These are phyloP conservation scores for Dendrolimus kikuchii DNA, from an alignment of 1,140 invertebrate species.

Conservation along the genomic window DNA sequence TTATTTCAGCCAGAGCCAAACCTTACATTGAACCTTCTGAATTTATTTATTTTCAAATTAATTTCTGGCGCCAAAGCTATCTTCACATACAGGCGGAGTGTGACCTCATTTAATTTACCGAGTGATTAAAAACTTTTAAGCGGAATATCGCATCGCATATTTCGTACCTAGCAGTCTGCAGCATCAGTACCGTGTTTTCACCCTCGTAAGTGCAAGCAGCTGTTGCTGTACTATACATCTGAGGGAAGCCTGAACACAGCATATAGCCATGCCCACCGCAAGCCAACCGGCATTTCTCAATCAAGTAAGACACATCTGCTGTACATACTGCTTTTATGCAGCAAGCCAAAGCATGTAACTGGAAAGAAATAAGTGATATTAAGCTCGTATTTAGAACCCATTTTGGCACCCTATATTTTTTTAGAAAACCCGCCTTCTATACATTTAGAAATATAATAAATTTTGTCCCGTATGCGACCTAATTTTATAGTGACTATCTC, in stretches of 20 bases:
- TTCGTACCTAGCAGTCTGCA: conserved; percentile 87
- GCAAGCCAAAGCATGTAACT: conserved; percentile 92
- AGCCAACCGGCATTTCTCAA: conserved; percentile 85
- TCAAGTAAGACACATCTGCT: conserved; percentile 77
- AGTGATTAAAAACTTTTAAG: too few relatives aligned
- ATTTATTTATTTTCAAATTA: too few relatives aligned
- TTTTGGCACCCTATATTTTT: too few relatives aligned
- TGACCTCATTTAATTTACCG: too few relatives aligned
- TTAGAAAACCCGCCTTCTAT: too few relatives aligned
- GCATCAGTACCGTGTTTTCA: conserved; percentile 92
- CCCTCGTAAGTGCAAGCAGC: conserved; percentile 95
- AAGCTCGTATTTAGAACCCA: neutral
- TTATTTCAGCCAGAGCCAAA: too few relatives aligned
- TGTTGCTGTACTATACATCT: conserved; percentile 84
- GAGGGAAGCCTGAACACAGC: conserved; percentile 86
- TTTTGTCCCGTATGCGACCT: too few relatives aligned
- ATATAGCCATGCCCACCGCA: conserved; percentile 97
- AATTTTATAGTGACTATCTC: too few relatives aligned
- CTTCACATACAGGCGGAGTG: too few relatives aligned
- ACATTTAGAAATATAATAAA: too few relatives aligned
- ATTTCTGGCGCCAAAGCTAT: too few relatives aligned
- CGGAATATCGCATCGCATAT: neutral
- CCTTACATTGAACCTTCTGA: too few relatives aligned
- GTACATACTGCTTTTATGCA: conserved; percentile 91
- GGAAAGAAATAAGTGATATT: conserved; percentile 8